A percentile compares a stretch with the other conserved stretches of the same genome.
Evolutionary conservation across 2,113 vertebrate genomes (phyloP).

Genomic region (Pelobates fuscus): DNA sequence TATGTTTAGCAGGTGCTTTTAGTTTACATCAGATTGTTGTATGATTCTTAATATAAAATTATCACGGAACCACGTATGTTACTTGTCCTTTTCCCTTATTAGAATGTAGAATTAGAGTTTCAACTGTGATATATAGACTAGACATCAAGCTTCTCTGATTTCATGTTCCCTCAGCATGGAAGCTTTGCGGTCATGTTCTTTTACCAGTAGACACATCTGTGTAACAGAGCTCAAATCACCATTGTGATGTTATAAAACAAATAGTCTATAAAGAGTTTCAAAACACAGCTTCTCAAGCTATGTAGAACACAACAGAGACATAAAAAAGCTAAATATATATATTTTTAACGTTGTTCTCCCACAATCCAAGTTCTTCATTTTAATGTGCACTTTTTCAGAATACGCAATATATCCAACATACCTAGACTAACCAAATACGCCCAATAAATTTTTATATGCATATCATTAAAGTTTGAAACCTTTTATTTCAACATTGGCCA

Average conservation of each 20-base stretch:
- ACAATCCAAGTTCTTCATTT: not conserved
- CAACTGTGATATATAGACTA: constrained; percentile 78
- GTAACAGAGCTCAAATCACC: constrained; percentile 71
- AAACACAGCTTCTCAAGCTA: not conserved
- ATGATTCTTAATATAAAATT: constrained; percentile 78
- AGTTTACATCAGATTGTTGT: constrained; percentile 86
- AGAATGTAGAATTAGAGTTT: constrained; percentile 77
- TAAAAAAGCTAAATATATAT: not conserved
- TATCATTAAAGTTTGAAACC: not conserved
- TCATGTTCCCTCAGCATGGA: constrained; percentile 95
- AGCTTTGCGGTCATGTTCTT: constrained; percentile 64
- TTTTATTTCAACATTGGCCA: too few relatives aligned
- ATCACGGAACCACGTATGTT: constrained; percentile 69
- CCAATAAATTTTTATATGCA: not conserved
- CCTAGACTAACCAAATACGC: not conserved
- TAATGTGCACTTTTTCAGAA: not conserved
- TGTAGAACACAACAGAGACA: not conserved
- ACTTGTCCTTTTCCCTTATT: constrained; percentile 76
- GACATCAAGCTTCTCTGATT: constrained; percentile 98
- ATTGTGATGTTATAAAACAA: constrained; percentile 53
- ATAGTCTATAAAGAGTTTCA: constrained; percentile 6
- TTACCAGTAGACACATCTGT: constrained; percentile 82
- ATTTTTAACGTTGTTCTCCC: not conserved
- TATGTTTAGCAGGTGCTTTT: constrained; percentile 89
- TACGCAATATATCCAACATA: not conserved